Percentiles rank a stretch among this genome's conserved stretches.
These are phyloP conservation scores for Axinella damicornis DNA, from an alignment of 37 sponge, comb jelly and placozoan genomes.

Conservation along the genomic window DNA sequence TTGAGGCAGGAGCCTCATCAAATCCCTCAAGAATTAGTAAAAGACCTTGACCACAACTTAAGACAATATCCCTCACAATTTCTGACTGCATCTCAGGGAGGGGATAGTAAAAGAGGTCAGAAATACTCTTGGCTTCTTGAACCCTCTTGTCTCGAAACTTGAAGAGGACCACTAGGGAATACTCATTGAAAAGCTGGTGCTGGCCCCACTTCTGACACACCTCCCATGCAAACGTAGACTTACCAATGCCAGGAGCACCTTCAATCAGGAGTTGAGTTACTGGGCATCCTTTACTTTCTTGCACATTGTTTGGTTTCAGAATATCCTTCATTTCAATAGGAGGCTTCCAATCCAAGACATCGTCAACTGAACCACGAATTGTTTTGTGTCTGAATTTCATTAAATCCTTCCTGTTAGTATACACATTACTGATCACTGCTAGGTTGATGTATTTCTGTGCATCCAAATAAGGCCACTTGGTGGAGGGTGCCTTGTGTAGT, in stretches of 20 bases:
- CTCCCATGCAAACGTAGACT: slow-evolving; percentile 38
- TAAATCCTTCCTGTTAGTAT: no score
- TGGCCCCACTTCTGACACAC: slow-evolving; percentile 9
- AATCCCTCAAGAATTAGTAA: slow-evolving; percentile 44
- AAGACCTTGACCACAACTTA: not conserved
- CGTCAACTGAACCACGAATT: no score
- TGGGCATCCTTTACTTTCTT: no score
- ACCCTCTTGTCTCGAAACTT: slow-evolving; percentile 10
- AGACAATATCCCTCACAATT: not conserved
- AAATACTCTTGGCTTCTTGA: slow-evolving; percentile 6
- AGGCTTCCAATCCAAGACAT: no score
- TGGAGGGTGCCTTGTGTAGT: no score
- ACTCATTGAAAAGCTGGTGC: not conserved
- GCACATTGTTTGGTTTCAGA: no score
- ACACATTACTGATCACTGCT: no score
- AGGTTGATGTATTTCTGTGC: no score
- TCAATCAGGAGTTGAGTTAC: slow-evolving; percentile 10
- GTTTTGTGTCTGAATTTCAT: no score
- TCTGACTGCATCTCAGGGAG: not conserved
- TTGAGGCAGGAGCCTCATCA: slow-evolving; percentile 24
- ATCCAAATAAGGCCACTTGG: no score
- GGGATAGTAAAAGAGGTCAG: slow-evolving; percentile 18
- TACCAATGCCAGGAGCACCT: slow-evolving; percentile 54
- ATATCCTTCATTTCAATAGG: no score
- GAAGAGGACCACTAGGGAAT: slow-evolving; percentile 8